Evolutionary conservation across 1,140 invertebrate genomes (phyloP), one percentile per base, ranked within the genome.

Genomic region (Zaprionus inermis): DNA sequence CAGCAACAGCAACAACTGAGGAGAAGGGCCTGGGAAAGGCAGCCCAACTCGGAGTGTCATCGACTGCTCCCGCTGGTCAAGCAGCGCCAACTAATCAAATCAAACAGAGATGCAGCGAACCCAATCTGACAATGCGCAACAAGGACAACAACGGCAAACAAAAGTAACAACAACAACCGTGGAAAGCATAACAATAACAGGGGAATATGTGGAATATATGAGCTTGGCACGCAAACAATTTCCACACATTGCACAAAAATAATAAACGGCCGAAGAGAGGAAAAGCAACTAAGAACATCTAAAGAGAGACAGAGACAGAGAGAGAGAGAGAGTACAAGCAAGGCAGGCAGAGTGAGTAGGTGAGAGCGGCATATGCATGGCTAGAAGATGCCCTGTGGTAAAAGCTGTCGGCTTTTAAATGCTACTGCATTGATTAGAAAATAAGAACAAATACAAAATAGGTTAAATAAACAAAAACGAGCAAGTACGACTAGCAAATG

Each of bases 211-310:
- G 58, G 69, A 56, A 32, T 24, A 69, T 73, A 69, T 69, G 38
- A 69, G 71, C 63, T 61, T 68, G 76, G 79, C 83, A 86, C 70
- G 72, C 83, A 88, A 82, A 79, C 84, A 79, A 88, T 88, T 89
- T 88, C 83, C 83, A 89, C 79, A 88, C 83, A 83, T 80, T 88
- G 83, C 82, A 69, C 83, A 88, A 70, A 88, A 89, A 88, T 89
- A 88, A 88, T 89, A 88, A 89, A 66, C 44, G 24, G 24, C 44
- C 55, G 57, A 73, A 55, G 49, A 18, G 6, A 9, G 22, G 36
- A 71, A 60, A 56, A 49, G 59, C 34, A 71, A 79, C 44, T 10
- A 49, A 11, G 10, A 49, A 49, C 18, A 83, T 68, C 71, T 74
- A 16, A 65, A 78, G 77, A 54, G 46, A 6, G 5, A 4, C 6